Percentiles rank a stretch among this genome's conserved stretches.
Conservation (phyloP, 1,140 invertebrate genomes). For the Drosophila sulfurigaster region DNA sequence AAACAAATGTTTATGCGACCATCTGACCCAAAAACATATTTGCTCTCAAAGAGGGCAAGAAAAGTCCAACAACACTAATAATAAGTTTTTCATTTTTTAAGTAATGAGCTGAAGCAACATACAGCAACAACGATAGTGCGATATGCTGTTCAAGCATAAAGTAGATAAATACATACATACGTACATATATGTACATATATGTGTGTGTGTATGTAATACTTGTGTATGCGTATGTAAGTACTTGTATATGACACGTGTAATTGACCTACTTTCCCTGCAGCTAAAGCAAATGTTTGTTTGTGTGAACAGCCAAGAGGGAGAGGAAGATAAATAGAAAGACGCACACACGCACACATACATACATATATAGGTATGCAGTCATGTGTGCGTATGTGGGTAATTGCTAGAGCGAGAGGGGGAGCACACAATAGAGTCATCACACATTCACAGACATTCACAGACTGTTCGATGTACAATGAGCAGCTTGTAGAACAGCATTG, state of each 20-base stretch:
- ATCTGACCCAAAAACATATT: slow-evolving; percentile 49
- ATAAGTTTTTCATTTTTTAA: slow-evolving; percentile 22
- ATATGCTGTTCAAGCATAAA: slow-evolving; percentile 38
- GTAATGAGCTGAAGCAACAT: slow-evolving; percentile 26
- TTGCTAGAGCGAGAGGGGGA: not conserved
- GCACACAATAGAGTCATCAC: not conserved
- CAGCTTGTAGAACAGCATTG: slow-evolving; percentile 22
- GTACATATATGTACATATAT: slow-evolving; percentile 25
- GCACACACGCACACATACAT: slow-evolving; percentile 9
- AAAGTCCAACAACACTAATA: slow-evolving; percentile 7
- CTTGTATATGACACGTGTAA: slow-evolving; percentile 72
- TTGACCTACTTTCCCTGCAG: slow-evolving; percentile 80
- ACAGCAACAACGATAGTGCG: slow-evolving; percentile 3
- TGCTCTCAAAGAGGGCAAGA: slow-evolving; percentile 22
- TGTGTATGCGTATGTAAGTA: slow-evolving; percentile 8
- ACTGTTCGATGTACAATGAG: not conserved
- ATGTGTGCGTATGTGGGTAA: not conserved
- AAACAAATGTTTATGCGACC: slow-evolving; percentile 48
- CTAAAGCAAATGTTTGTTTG: slow-evolving; percentile 15
- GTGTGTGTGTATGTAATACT: slow-evolving; percentile 16
- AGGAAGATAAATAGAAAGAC: slow-evolving; percentile 5
- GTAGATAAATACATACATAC: slow-evolving; percentile 4
- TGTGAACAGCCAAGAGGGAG: not conserved
- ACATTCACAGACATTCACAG: not conserved
- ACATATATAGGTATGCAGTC: not conserved